Evolutionary conservation across 2,113 vertebrate genomes (phyloP).

Genomic region (Lasiurus borealis): DNA sequence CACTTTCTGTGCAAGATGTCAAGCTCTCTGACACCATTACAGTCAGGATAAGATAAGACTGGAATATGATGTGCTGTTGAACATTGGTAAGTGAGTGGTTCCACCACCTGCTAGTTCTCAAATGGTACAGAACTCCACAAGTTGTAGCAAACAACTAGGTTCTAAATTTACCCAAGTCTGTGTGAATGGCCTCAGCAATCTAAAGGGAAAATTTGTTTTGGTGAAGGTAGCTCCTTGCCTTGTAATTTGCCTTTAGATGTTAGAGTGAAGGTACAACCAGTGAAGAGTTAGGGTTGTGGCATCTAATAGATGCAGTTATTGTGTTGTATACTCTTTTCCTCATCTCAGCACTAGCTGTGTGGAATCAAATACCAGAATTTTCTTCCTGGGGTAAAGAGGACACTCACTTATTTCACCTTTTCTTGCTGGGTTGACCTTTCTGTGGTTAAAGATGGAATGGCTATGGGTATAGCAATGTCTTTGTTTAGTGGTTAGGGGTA

Average conservation of each 20-base stretch:
- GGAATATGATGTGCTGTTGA: not conserved
- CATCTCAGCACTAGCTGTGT: no score
- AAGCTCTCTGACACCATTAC: constrained; percentile 33
- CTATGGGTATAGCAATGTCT: not conserved
- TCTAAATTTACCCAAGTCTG: constrained; percentile 25
- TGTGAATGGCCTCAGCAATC: not conserved
- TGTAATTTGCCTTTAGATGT: not conserved
- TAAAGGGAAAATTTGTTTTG: not conserved
- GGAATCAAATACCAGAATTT: not conserved
- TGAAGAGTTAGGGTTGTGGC: no score
- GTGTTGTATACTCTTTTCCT: not conserved
- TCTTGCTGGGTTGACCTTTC: not conserved
- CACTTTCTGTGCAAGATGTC: not conserved
- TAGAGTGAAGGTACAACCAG: no score
- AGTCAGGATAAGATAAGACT: not conserved
- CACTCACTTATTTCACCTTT: no score
- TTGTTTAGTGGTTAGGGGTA: not conserved
- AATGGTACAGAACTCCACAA: constrained; percentile 31
- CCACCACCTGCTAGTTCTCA: constrained; percentile 15
- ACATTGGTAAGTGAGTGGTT: constrained; percentile 10
- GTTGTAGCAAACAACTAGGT: not conserved
- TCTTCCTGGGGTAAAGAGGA: not conserved
- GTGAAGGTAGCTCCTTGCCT: not conserved
- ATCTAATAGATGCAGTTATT: not conserved
- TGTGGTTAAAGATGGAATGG: not conserved